Conservation (phyloP, 2,797 vertebrate species). For the Craterocephalus amniculus region DNA sequence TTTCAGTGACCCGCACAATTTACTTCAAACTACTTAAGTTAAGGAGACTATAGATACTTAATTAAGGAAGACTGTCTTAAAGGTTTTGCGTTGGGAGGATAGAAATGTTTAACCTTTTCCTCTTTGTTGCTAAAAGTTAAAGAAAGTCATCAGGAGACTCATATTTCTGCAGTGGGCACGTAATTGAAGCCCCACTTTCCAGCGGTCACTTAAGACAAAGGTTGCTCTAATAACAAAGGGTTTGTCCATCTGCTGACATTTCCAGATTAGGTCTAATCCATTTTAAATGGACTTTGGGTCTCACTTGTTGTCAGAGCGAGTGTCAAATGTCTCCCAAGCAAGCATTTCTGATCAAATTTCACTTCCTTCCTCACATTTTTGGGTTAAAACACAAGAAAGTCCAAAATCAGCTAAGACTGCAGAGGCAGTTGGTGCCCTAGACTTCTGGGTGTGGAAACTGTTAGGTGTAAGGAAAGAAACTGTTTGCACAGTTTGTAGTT, state of each 20-base stretch:
- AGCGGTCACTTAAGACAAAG: neutral
- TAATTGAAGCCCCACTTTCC: neutral
- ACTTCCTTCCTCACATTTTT: conserved; percentile 36
- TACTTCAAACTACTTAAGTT: neutral
- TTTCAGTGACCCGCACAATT: conserved; percentile 4
- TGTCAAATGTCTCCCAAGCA: conserved; percentile 51
- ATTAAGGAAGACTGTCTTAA: neutral
- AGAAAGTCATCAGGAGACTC: neutral
- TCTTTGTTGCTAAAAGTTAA: conserved; percentile 1
- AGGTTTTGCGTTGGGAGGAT: neutral
- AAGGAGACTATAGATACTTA: neutral
- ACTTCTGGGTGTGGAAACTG: conserved; percentile 8
- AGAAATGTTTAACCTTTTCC: neutral
- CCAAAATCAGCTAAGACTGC: conserved; percentile 34
- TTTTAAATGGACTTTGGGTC: conserved; percentile 18
- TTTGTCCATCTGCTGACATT: conserved; percentile 20
- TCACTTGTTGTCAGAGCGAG: conserved; percentile 19
- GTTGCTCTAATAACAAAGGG: neutral
- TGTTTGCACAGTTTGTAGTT: conserved; percentile 23
- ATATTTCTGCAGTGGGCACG: neutral
- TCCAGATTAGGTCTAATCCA: conserved; percentile 15
- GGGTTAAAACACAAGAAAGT: conserved; percentile 26
- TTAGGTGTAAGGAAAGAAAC: conserved; percentile 29
- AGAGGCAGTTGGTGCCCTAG: conserved; percentile 1
- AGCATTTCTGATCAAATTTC: conserved; percentile 61